Percentiles rank a stretch among this genome's conserved stretches.
phyloP scores from a whole-genome alignment of 2,797 vertebrate genomes.

The Xenentodon cancila region DNA sequence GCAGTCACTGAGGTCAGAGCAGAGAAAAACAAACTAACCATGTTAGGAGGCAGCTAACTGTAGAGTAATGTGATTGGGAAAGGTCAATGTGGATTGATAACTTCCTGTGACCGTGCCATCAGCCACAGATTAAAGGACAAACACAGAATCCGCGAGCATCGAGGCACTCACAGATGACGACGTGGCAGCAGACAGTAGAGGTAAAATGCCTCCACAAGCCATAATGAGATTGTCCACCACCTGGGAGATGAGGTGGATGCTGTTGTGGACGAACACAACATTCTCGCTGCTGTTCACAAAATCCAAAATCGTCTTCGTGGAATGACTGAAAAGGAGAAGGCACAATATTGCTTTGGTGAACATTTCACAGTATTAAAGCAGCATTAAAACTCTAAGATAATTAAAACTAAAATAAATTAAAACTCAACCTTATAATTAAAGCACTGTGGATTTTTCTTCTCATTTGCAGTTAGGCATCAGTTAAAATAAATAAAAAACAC shows the following conservation, averaged over 20 bases:
- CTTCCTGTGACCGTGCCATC: conserved; percentile 44
- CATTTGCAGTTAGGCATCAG: no score
- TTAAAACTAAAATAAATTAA: no score
- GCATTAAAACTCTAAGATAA: neutral
- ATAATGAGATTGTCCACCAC: conserved; percentile 99
- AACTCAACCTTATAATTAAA: no score
- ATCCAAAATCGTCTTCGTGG: conserved; percentile 97
- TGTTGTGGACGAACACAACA: conserved; percentile 97
- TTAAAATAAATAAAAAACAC: no score
- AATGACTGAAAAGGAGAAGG: conserved; percentile 84
- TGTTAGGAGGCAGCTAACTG: conserved; percentile 69
- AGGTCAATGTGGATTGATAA: conserved; percentile 78
- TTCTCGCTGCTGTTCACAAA: conserved; percentile 99
- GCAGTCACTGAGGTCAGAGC: conserved; percentile 60
- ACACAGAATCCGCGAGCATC: neutral
- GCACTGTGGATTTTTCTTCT: no score
- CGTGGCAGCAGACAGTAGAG: conserved; percentile 95
- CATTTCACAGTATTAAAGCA: no score
- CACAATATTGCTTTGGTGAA: neutral
- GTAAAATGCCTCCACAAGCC: conserved; percentile 97
- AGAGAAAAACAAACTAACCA: conserved; percentile 71
- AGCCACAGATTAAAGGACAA: conserved; percentile 8
- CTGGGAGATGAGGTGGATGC: conserved; percentile 96
- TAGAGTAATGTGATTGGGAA: conserved; percentile 75
- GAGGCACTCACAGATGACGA: conserved; percentile 84